These are phyloP conservation scores for Apocheima hispidaria DNA, from an alignment of 2,888 invertebrate genomes.

Conservation along the genomic window DNA sequence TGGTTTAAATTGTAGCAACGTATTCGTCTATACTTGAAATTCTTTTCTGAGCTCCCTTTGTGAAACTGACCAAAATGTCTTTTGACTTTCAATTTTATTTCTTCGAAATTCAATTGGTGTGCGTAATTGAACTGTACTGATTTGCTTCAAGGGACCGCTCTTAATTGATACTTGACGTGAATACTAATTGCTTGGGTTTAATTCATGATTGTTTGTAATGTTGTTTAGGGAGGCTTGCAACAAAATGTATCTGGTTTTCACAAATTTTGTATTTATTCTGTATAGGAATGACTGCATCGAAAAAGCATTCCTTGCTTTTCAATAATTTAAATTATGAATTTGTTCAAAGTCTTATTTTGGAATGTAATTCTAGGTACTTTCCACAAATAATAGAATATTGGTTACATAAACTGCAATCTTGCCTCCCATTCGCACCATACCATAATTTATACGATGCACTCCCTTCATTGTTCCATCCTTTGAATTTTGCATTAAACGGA, in stretches of 20 bases:
- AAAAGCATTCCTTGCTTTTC: too few species aligned
- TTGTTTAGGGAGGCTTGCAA: slow-evolving; percentile 16
- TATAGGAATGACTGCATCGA: too few species aligned
- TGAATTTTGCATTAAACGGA: slow-evolving; percentile 27
- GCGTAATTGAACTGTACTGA: slow-evolving; percentile 20
- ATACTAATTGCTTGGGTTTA: slow-evolving; percentile 33
- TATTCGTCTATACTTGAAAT: background rate
- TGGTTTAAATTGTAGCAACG: background rate
- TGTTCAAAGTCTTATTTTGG: too few species aligned
- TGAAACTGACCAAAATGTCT: slow-evolving; percentile 3
- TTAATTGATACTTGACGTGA: slow-evolving; percentile 41
- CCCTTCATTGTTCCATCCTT: slow-evolving; percentile 15
- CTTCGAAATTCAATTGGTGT: slow-evolving; percentile 11
- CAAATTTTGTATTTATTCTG: too few species aligned
- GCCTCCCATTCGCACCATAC: background rate
- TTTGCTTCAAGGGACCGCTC: slow-evolving; percentile 29
- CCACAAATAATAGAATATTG: background rate
- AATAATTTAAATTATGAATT: too few species aligned
- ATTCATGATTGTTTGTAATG: slow-evolving; percentile 37
- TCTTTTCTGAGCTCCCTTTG: background rate
- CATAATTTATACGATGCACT: slow-evolving; percentile 5
- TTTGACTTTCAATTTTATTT: slow-evolving; percentile 9
- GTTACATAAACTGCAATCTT: background rate
- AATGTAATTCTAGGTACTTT: too few species aligned
- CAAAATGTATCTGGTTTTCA: slow-evolving; percentile 20